phyloP scores from a whole-genome alignment of 2,888 invertebrate genomes.

The Eumerus sabulonum region DNA sequence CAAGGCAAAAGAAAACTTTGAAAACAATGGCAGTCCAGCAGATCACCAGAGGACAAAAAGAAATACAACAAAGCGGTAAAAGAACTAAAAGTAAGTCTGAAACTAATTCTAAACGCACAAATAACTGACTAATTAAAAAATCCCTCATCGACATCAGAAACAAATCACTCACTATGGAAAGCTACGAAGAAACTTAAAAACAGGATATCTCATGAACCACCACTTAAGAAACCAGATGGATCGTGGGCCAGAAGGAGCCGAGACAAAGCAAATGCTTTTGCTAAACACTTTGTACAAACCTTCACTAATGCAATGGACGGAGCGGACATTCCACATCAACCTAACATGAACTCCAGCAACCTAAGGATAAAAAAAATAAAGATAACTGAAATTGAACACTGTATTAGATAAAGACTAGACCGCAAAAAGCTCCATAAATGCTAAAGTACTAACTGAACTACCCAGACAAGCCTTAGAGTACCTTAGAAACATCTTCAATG shows the following conservation, averaged over 20 bases:
- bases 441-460: background rate
- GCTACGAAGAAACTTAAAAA: too few relatives aligned
- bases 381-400: background rate
- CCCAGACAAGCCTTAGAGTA: slow-evolving; percentile 3
- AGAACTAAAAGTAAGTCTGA: background rate
- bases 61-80: slow-evolving; percentile 3
- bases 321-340: background rate
- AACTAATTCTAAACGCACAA: too few relatives aligned
- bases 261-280: background rate
- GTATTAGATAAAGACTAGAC: too few relatives aligned
- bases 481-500: background rate
- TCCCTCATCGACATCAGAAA: too few relatives aligned
- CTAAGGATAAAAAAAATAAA: background rate
- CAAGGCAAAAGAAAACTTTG: background rate
- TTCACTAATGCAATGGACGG: background rate
- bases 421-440: too few relatives aligned
- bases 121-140: too few relatives aligned
- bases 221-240: too few relatives aligned
- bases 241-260: too few relatives aligned
- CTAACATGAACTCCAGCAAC: background rate
- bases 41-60: slow-evolving; percentile 1
- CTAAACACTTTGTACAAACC: background rate
- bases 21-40: background rate
- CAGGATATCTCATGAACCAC: too few relatives aligned
- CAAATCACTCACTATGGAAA: too few relatives aligned